Evolutionary conservation across 2,888 invertebrate species (phyloP).

Genomic region (Mayetiola destructor): DNA sequence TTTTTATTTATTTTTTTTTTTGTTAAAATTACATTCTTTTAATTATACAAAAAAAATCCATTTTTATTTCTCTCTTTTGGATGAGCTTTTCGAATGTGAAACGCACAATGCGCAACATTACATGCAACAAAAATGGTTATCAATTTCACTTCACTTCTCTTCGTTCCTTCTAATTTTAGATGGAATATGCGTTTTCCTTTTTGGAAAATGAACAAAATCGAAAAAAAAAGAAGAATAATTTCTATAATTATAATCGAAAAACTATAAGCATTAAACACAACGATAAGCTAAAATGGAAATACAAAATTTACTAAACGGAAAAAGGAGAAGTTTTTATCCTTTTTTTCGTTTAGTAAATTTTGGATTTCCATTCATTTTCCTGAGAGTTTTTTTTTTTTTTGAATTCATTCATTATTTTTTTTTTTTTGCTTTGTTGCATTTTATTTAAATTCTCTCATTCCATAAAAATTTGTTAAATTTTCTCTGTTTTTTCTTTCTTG

Average conservation of each 20-base stretch:
- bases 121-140: too few species aligned
- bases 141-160: too few species aligned
- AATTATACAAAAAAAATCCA: too few species aligned
- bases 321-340: neutral
- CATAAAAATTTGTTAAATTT: neutral
- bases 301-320: constrained; percentile 5
- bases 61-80: too few species aligned
- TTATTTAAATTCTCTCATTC: neutral
- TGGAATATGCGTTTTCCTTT: too few species aligned
- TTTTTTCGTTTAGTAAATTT: neutral
- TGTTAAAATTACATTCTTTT: too few species aligned
- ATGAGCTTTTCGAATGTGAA: too few species aligned
- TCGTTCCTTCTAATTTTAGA: too few species aligned
- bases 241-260: neutral
- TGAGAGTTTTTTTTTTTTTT: too few species aligned
- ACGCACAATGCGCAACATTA: too few species aligned
- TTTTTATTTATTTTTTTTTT: too few species aligned
- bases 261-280: neutral
- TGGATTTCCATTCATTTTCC: neutral
- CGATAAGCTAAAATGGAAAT: constrained; percentile 4
- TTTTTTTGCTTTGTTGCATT: neutral
- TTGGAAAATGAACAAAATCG: too few species aligned
- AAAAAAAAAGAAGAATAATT: neutral
- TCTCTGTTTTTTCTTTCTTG: neutral
- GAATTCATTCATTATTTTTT: neutral